These are phyloP conservation scores for Parapristionchus giblindavisi DNA, from an alignment of 2,888 invertebrate species.

Conservation along the genomic window DNA sequence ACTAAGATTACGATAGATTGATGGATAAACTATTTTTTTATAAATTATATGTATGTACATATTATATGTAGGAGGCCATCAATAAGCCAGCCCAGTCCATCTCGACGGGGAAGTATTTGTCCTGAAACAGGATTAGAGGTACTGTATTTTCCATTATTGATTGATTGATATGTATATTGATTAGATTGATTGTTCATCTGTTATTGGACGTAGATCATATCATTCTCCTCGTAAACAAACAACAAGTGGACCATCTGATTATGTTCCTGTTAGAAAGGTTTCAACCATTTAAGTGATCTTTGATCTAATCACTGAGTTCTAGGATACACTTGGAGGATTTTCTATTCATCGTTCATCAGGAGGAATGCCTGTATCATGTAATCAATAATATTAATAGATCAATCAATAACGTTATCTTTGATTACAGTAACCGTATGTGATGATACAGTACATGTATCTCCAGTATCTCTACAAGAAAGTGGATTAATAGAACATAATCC, in stretches of 20 bases:
- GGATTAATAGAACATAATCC: slow-evolving; percentile 1
- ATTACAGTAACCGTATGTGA: slow-evolving; percentile 18
- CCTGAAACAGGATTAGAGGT: slow-evolving; percentile 16
- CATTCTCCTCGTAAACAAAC: slow-evolving; percentile 10
- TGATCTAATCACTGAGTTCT: neutral
- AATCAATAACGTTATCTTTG: neutral
- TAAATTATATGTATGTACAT: too few species aligned
- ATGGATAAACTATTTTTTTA: too few species aligned
- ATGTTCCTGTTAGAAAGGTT: slow-evolving; percentile 24
- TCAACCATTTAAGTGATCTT: neutral
- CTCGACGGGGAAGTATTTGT: slow-evolving; percentile 5
- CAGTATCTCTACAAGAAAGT: neutral
- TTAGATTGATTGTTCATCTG: slow-evolving; percentile 21
- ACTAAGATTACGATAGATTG: too few species aligned
- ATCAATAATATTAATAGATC: neutral
- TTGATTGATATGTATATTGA: neutral
- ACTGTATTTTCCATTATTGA: neutral
- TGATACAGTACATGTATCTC: neutral
- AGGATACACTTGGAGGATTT: slow-evolving; percentile 30
- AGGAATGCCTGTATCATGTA: slow-evolving; percentile 24
- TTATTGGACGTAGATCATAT: slow-evolving; percentile 8
- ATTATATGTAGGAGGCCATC: neutral
- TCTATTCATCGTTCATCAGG: neutral
- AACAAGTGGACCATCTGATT: slow-evolving; percentile 6
- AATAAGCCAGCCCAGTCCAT: slow-evolving; percentile 5